Percentiles rank a stretch among this genome's conserved stretches.
Conservation (phyloP, 2,888 invertebrate genomes). For the Tillus elongatus region DNA sequence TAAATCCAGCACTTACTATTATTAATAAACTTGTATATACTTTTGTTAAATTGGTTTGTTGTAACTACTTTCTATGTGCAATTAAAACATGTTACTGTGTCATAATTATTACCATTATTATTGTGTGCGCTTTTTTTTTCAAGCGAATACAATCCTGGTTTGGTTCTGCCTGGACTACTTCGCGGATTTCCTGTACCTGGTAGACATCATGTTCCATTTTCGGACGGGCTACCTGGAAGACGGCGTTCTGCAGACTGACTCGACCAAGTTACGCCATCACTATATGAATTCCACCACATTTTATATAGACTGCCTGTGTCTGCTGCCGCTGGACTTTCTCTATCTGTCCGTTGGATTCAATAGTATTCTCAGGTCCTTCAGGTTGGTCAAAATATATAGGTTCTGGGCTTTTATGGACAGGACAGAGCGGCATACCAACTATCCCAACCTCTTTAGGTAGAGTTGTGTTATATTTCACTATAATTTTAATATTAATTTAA, state of each 20-base stretch:
- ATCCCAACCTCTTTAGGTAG: slow-evolving; percentile 79
- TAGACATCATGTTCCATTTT: slow-evolving; percentile 96
- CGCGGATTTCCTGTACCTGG: slow-evolving; percentile 90
- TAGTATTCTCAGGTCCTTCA: slow-evolving; percentile 90
- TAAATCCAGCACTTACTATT: no score
- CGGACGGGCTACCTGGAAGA: slow-evolving; percentile 96
- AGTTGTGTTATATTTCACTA: no score
- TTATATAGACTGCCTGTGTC: slow-evolving; percentile 97
- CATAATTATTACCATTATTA: no score
- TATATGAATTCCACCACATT: slow-evolving; percentile 94
- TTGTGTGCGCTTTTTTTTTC: slow-evolving; percentile 40
- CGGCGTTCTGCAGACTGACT: slow-evolving; percentile 94
- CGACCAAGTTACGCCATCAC: slow-evolving; percentile 84
- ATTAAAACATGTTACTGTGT: no score
- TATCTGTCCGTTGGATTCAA: slow-evolving; percentile 94
- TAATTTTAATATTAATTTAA: no score
- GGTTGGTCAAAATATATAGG: slow-evolving; percentile 93
- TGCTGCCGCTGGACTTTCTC: slow-evolving; percentile 94
- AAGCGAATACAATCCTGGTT: slow-evolving; percentile 77
- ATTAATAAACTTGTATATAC: no score
- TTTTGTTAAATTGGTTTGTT: no score
- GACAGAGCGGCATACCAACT: slow-evolving; percentile 96
- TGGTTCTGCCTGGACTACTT: slow-evolving; percentile 98
- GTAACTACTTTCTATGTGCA: no score
- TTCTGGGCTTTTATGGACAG: slow-evolving; percentile 99